Conservation (phyloP, 35 echinoderm and acorn worm genomes). For the Eucidaris tribuloides region DNA sequence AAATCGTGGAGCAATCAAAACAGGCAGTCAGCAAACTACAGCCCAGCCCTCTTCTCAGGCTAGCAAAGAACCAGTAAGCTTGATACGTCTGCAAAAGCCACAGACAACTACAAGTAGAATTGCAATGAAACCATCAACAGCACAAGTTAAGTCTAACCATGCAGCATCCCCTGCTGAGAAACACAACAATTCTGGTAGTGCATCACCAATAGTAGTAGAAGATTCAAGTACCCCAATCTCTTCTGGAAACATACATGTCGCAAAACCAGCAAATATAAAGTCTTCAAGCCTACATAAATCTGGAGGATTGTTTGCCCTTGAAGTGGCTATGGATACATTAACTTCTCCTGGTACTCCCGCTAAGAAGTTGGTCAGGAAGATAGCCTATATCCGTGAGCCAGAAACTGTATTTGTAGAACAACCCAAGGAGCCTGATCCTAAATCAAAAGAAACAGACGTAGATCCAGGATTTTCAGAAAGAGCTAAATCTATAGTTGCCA, state of each 20-base stretch:
- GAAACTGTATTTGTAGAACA: slow-evolving; percentile 4
- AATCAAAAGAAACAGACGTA: not conserved
- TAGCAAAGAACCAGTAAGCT: not conserved
- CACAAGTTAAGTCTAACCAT: not conserved
- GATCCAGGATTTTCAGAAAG: not conserved
- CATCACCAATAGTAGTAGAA: not conserved
- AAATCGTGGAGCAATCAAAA: not conserved
- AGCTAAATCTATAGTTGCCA: not conserved
- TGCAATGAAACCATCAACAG: not conserved
- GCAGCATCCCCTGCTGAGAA: not conserved
- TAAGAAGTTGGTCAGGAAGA: not conserved
- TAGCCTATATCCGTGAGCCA: not conserved
- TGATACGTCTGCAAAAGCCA: not conserved
- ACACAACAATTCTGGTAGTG: not conserved
- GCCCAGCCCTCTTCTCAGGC: not conserved
- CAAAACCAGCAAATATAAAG: not conserved
- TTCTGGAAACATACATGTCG: not conserved
- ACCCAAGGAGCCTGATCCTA: not conserved
- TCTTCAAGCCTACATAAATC: not conserved
- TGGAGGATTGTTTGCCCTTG: slow-evolving; percentile 8
- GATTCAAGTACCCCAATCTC: not conserved
- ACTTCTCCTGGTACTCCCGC: not conserved
- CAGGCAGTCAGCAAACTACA: not conserved
- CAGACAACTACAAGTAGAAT: not conserved
- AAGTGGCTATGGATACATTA: slow-evolving; percentile 4